Base-by-base conservation (phyloP, 37 sponge, comb jelly and placozoan genomes). In the Oopsacas minuta region DNA sequence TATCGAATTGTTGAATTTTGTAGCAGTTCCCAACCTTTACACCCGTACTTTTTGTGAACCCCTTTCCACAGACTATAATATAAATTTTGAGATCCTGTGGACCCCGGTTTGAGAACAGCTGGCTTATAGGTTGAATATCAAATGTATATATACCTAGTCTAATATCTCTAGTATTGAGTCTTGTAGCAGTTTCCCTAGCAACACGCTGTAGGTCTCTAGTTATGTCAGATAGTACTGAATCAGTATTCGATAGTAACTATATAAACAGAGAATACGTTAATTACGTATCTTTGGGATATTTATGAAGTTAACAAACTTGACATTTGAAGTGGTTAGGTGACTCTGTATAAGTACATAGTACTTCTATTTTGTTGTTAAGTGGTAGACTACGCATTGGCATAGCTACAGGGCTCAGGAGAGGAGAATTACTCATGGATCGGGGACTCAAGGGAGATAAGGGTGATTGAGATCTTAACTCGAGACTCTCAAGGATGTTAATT, bases 261-360 rank as follows among this genome's bases (percentile, higher is more conserved):
- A 61, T n/a, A n/a, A n/a, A n/a, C n/a, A 61, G 8, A 42, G 8
- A 42, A 42, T 42, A 42, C 49, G 49, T 42, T n/a, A n/a, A n/a
- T n/a, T n/a, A n/a, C n/a, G n/a, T n/a, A 46, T 46, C 17, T 46
- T 46, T 12, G 51, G 51, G 17, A 46, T 46, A 46, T 46, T 46
- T 46, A 12, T 46, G 51, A 17, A 46, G 17, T 46, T 22, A 46
- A 46, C 51, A 17, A 22, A 61, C 75, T n/a, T 61, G 75, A 61
- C 75, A 61, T 61, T n/a, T 61, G 30, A 61, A 61, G 30, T 61
- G 75, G 75, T 61, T 61, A n/a, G 75, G 75, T 25, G 75, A 61
- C 32, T 61, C 75, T 34, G 75, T 34, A 12, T 20, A 5, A 3
- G 75, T 61, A 12, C 75, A 61, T n/a, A 61, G 20, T 25, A 61